Evolutionary conservation across 1,140 invertebrate species (phyloP), one percentile per base, ranked within the genome.

Genomic region (Drosophila elegans): DNA sequence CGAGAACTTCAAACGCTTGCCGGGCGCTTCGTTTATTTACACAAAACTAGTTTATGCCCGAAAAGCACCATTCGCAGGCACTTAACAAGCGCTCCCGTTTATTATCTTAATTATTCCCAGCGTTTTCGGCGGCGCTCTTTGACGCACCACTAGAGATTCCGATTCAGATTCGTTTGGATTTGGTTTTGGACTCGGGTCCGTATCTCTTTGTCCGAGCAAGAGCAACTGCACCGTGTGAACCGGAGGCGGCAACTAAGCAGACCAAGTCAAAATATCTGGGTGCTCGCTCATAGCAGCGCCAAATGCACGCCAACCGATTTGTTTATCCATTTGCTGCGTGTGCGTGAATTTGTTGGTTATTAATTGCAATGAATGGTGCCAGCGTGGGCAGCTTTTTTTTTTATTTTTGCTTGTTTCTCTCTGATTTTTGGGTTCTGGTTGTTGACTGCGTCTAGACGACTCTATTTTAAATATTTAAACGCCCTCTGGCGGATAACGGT

Each of bases 51-150:
- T 89, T 88, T 88, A 88, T 83, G 75, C 59, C 63, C 63, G 67
- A 16, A 36, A 52, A 44, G 34, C 42, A 53, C 59, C 56, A 68
- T 78, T 64, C 62, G 60, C 81, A 86, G 78, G 63, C 81, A 85
- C 82, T 86, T 85, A 67, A 86, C 81, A 86, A 81, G 74, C 61
- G 82, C 82, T 81, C 46, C 34, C 80, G 82, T 85, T 85, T 85
- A 85, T 85, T 85, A 85, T 85, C 81, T 85, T 71, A 85, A 85
- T 85, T 88, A 88, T 85, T 85, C 55, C 45, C 60, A 61, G 60
- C 74, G 60, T 67, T 83, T 83, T 21, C 52, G 49, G 66, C 59
- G 62, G 76, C 11, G 41, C 78, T 74, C 83, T 85, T 86, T 85
- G 81, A 86, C 78, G 82, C 68, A 86, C 68, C 78, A 56, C 49